A percentile compares a stretch with the other conserved stretches of the same genome.
Conservation (phyloP, 2,797 vertebrate genomes). For the Sarcoramphus papa region DNA sequence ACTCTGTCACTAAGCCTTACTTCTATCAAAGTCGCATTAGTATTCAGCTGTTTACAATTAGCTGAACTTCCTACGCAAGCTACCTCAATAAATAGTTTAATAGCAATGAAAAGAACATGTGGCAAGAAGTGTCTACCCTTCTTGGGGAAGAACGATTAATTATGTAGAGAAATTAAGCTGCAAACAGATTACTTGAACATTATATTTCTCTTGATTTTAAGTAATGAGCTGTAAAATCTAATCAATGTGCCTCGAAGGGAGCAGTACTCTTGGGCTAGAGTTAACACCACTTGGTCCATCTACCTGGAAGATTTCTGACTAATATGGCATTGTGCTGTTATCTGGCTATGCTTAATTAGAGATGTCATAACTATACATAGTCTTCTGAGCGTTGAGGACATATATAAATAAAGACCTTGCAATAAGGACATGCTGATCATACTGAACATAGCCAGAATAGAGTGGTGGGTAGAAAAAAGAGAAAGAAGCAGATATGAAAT, state of each 20-base stretch:
- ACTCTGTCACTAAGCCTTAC: conserved; percentile 20
- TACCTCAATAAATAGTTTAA: conserved; percentile 21
- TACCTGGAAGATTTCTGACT: background rate
- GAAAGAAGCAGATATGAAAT: background rate
- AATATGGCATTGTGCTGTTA: background rate
- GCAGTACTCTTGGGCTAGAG: background rate
- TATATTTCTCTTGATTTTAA: conserved; percentile 37
- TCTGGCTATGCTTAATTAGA: background rate
- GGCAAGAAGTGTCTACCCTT: background rate
- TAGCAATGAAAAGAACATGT: background rate
- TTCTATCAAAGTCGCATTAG: conserved; percentile 43
- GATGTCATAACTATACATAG: background rate
- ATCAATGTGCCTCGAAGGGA: conserved; percentile 6
- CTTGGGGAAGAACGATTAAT: conserved; percentile 10
- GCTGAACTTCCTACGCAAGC: background rate
- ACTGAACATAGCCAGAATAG: background rate
- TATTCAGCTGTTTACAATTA: conserved; percentile 56
- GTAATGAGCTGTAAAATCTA: conserved; percentile 49
- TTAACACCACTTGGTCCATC: background rate
- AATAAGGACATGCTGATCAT: background rate
- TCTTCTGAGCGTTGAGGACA: background rate
- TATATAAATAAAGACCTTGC: background rate
- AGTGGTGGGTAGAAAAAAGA: background rate
- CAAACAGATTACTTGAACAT: conserved; percentile 5
- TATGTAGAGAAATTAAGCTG: conserved; percentile 18